phyloP scores from a whole-genome alignment of 2,888 invertebrate genomes.

The Calliphora vomitoria region DNA sequence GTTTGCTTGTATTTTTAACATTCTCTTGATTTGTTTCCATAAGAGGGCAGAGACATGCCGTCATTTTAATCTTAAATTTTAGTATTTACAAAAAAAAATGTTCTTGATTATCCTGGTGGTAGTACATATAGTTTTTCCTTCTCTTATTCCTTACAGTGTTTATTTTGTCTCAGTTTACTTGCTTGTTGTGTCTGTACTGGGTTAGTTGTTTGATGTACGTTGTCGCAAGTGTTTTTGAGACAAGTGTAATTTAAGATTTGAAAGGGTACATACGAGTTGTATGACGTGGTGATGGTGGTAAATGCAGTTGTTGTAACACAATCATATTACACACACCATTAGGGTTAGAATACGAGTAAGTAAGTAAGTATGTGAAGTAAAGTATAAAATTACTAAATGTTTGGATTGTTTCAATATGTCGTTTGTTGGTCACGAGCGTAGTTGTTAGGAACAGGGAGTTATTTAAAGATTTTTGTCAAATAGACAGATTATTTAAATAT shows the following conservation, averaged over 20 bases:
- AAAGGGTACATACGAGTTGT: conserved; percentile 33
- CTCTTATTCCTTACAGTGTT: conserved; percentile 35
- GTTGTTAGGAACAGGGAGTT: not conserved
- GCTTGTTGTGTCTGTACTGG: not conserved
- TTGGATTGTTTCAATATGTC: conserved; percentile 23
- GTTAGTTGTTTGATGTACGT: not conserved
- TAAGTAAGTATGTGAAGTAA: not conserved
- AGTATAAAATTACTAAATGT: conserved; percentile 45
- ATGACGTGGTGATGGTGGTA: not conserved
- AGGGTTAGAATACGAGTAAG: conserved; percentile 1
- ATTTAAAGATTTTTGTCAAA: too few relatives aligned
- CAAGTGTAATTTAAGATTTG: conserved; percentile 71
- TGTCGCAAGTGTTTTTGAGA: conserved; percentile 54
- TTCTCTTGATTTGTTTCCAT: not conserved
- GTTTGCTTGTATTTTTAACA: not conserved
- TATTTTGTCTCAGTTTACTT: conserved; percentile 55
- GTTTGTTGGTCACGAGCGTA: conserved; percentile 35
- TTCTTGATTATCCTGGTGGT: not conserved
- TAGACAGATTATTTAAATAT: too few relatives aligned
- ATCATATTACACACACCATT: conserved; percentile 43
- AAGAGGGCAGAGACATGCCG: not conserved
- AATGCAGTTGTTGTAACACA: conserved; percentile 1
- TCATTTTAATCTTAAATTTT: conserved; percentile 2
- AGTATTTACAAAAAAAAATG: conserved; percentile 6
- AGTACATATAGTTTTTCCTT: not conserved